Evolutionary conservation across 1,140 invertebrate species (phyloP), one percentile per base, ranked within the genome.

Genomic region (Bombus picipes): DNA sequence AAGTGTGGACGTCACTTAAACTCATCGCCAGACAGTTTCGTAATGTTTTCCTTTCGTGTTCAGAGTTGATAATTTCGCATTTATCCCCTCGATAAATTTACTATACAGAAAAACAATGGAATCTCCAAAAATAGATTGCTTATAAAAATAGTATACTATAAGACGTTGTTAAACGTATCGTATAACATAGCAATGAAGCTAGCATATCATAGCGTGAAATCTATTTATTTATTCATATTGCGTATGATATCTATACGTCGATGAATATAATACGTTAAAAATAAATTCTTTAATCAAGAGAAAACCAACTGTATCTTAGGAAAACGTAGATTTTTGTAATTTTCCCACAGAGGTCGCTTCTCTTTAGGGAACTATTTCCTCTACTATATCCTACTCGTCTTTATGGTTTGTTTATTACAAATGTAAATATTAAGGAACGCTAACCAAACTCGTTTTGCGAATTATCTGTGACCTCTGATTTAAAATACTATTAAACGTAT

Each of bases 1-100:
- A 85, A 85, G 22, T n/a, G 34, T 81, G 28, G 53, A 73, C 78
- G 77, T 85, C 78, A 81, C 39, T 66, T 78, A 71, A 73, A 85
- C 43, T 71, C 43, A 80, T 66, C 70, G 39, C 66, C 34, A 65
- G 59, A 9, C 41, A 85, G 41, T 76, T 76, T 83, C 81, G 81
- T 76, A 76, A 83, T 68, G 72, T 83, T 68, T 83, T 83, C 53
- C 39, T 59, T 62, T 81, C 43, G 65, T 39, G 43, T 71, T 71
- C 47, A 25, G 43, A 18, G 66, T 39, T 68, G 79, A 71, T 81
- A 81, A 81, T 81, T 81, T 71, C 28, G 43, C 28, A 57, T 53
- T 72, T 71, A 81, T 81, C 34, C 68, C 0, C 37, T n/a, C 47
- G 22, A 78, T 66, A 78, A 66, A 66, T 66, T 78, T 62, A 18